Base-by-base conservation (phyloP, 2,888 invertebrate species). In the Heliconius erato region DNA sequence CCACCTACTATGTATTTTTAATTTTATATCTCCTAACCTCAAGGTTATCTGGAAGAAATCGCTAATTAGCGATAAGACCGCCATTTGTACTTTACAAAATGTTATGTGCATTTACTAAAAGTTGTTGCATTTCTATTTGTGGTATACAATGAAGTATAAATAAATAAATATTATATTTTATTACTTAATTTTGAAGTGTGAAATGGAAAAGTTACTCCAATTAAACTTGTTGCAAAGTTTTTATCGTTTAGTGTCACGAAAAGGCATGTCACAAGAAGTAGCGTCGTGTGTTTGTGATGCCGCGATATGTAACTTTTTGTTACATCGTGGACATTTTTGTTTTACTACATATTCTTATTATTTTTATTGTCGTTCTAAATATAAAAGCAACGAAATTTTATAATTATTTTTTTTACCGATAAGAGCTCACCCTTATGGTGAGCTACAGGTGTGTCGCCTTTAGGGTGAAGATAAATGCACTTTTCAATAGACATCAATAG, bases 191-290 rank as follows among this genome's bases (percentile, higher is more conserved):
- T 59, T 76, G 35, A n/a, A 63, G 16, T 63, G 35, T 5, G 3
- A 74, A 59, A 63, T 26, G 14, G 12, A 26, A 63, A 63, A 76
- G 63, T 76, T 76, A 63, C 16, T n/a, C n/a, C 35, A 40, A 76
- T 76, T 40, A 63, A 14, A 63, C 35, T 63, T 35, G 63, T 40
- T 63, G 26, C 63, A 59, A 63, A 63, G 63, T 63, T 76, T 63
- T 76, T 76, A 76, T 76, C 76, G 35, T 63, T 19, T 26, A 76
- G 35, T 35, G n/a, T 63, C 40, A 63, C 35, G 3, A 40, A n/a
- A 40, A 63, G 74, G 35, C n/a, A 59, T 23, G 40, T 76, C 76
- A 40, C 26, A 40, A 32, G 63, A 76, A 74, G 32, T 32, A 32
- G 32, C 40, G 12, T 40, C 26, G 35, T 35, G 59, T n/a, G 35